Base-by-base conservation (phyloP, 2,888 invertebrate species). In the Agapetus fuscipes region DNA sequence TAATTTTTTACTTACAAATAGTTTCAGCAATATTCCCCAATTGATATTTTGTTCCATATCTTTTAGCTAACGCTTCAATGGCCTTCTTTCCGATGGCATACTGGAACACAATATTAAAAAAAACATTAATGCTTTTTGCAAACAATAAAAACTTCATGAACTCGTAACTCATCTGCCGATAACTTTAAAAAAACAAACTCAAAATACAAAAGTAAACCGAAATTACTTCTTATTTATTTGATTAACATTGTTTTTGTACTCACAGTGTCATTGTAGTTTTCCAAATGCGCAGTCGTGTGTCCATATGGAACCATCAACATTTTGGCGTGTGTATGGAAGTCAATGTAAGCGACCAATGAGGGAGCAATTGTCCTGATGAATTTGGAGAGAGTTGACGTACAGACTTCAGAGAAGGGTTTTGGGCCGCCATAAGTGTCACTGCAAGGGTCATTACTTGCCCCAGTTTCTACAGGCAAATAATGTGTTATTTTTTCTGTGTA, bases 251-350 rank as follows among this genome's bases (percentile, higher is more conserved):
- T n/a, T n/a, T n/a, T n/a, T n/a, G n/a, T 20, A 20, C 9, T 51
- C 16, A 48, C 45, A 1, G 45, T 24, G 30, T 46, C 57, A 45
- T 61, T 37, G 34, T 70, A 71, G 50, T 77, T 76, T 3, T 57
- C 59, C 25, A 70, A 55, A 0, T 57, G 59, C 1, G 54, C 56
- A 1, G 54, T 56, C 0, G 59, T 55, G 36, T 74, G 71, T 0
- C 78, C 78, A 48, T 72, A 77, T 0, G 80, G 78, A 11, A 76
- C 61, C 5, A 79, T 53, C 13, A 78, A 53, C 7, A 64, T 61
- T 49, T 81, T 80, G 1, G 80, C 76, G 52, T 76, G 81, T 0
- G 76, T 70, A 50, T 81, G 76, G 49, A 81, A 72, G 0, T 77
- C 72, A 2, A 83, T 51, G 50, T 76, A 74, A 1, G 73, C 66